Evolutionary conservation across 2,888 invertebrate genomes (phyloP).

Genomic region (Epinotia ramella): DNA sequence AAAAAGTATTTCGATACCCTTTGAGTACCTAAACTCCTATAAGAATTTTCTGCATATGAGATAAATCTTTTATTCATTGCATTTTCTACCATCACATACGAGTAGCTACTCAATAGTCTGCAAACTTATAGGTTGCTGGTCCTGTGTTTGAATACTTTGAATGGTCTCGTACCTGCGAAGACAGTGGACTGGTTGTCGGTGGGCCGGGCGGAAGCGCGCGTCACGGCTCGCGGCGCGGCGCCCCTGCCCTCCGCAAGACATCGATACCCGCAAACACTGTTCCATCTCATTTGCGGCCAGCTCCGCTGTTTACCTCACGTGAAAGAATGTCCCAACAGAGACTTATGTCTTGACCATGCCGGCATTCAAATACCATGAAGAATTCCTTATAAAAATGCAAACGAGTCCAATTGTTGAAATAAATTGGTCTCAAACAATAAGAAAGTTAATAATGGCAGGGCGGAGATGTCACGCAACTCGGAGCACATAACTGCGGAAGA

Average conservation of each 20-base stretch:
- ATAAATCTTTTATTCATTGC: background rate
- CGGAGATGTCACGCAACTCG: conserved; percentile 43
- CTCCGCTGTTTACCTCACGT: conserved; percentile 36
- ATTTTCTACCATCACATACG: background rate
- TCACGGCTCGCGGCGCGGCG: conserved; percentile 58
- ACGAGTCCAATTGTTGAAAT: background rate
- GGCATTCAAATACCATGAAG: background rate
- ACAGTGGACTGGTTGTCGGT: conserved; percentile 57
- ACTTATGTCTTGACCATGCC: background rate
- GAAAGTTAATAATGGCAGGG: conserved; percentile 28
- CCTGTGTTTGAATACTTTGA: background rate
- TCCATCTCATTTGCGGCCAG: conserved; percentile 72
- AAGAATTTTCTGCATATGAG: background rate
- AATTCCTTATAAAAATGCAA: conserved; percentile 2
- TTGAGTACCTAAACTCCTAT: no score
- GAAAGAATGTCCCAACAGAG: conserved; percentile 16
- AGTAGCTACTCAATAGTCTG: no score
- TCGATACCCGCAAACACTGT: conserved; percentile 59
- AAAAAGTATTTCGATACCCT: no score
- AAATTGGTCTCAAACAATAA: conserved; percentile 23
- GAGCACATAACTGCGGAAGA: conserved; percentile 56
- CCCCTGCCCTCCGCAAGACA: conserved; percentile 52
- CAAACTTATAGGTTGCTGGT: background rate
- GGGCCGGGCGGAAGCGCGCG: conserved; percentile 53
- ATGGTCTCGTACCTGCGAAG: conserved; percentile 22